Evolutionary conservation across 2,113 vertebrate genomes (phyloP).

Genomic region (Callaeas wilsoni): DNA sequence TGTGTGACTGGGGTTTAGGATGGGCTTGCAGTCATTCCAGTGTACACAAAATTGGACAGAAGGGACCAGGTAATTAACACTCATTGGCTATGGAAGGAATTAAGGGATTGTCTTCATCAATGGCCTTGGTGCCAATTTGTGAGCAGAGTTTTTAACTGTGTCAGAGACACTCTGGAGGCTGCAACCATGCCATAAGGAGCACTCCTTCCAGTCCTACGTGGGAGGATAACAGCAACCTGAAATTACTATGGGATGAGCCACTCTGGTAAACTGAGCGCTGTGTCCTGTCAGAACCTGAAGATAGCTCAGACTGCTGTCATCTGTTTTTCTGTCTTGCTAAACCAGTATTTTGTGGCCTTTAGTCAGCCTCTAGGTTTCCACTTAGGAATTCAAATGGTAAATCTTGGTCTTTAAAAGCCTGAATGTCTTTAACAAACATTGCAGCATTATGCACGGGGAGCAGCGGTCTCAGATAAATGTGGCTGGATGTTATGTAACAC

Average conservation of each 20-base stretch:
- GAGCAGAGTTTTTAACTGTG: not conserved
- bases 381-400: not conserved
- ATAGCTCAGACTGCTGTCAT: not conserved
- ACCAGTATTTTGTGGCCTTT: not conserved
- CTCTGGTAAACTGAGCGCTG: not conserved
- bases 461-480: not conserved
- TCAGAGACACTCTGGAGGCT: not conserved
- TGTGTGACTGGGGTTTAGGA: not conserved
- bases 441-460: not conserved
- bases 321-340: not conserved
- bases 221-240: not conserved
- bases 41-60: not conserved
- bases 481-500: not conserved
- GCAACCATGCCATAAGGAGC: not conserved
- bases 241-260: not conserved
- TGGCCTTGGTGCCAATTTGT: not conserved
- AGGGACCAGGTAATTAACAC: not conserved
- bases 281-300: not conserved
- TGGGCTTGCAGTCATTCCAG: not conserved
- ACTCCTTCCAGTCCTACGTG: not conserved
- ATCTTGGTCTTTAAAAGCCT: not conserved
- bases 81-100: not conserved
- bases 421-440: not conserved
- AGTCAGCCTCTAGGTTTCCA: not conserved
- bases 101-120: not conserved